Percentiles rank a stretch among this genome's conserved stretches.
Conservation (phyloP, 2,113 vertebrate genomes). For the Mystacornis crossleyi region DNA sequence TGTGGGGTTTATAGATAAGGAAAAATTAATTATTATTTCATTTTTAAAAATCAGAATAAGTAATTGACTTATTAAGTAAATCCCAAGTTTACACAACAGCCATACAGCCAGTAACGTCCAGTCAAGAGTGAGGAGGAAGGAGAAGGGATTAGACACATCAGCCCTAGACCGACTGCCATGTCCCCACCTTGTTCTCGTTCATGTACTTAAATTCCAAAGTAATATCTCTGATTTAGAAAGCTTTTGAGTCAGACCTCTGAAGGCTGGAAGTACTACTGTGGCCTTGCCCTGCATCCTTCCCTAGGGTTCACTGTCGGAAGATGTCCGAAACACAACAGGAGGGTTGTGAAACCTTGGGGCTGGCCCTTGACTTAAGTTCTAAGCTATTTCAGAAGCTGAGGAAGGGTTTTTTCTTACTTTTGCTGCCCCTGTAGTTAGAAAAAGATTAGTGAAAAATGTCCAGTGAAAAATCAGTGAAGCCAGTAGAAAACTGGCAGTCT, state of each 20-base stretch:
- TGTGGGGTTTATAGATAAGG: not conserved
- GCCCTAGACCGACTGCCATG: accelerated
- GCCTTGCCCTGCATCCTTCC: not conserved
- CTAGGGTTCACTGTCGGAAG: not conserved
- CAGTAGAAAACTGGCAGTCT: not conserved
- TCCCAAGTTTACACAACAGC: not conserved
- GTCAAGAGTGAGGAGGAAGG: not conserved
- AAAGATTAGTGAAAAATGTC: not conserved
- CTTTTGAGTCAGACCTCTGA: not conserved
- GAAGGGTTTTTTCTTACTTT: not conserved
- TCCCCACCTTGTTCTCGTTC: not conserved
- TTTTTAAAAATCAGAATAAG: not conserved
- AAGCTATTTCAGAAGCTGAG: not conserved
- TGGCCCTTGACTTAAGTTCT: not conserved
- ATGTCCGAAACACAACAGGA: accelerated
- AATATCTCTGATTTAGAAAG: not conserved
- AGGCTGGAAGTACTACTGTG: not conserved
- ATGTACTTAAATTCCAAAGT: not conserved
- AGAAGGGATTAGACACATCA: not conserved
- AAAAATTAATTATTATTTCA: not conserved
- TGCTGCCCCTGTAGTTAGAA: not conserved
- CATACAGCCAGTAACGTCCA: not conserved
- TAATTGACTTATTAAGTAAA: not conserved
- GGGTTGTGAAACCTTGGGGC: not conserved
- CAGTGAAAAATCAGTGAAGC: not conserved